A percentile compares a stretch with the other conserved stretches of the same genome.
Evolutionary conservation across 1,140 invertebrate species (phyloP).

Genomic region (Laupala kohalensis): DNA sequence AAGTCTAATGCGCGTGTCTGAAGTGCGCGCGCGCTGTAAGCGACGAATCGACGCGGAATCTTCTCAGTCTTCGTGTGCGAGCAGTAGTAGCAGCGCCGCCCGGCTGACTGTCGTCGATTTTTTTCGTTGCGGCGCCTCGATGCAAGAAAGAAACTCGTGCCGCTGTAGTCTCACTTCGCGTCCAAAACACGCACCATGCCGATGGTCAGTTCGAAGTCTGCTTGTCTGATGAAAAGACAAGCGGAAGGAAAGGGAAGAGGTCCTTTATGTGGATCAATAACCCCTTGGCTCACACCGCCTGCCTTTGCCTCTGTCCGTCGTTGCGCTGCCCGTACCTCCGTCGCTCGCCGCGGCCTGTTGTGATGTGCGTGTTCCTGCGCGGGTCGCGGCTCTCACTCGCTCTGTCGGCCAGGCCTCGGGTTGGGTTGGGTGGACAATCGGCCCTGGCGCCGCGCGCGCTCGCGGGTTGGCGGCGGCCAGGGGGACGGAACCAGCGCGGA

Average conservation of each 20-base stretch:
- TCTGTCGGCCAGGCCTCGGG: neutral
- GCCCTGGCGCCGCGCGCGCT: slow-evolving; percentile 12
- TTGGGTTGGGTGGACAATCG: slow-evolving; percentile 10
- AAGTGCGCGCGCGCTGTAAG: neutral
- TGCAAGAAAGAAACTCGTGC: neutral
- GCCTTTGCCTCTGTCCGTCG: neutral
- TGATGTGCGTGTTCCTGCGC: slow-evolving; percentile 4
- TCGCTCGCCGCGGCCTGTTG: neutral
- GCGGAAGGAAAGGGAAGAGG: slow-evolving; percentile 5
- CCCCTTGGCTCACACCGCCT: slow-evolving; percentile 5
- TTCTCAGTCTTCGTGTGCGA: neutral
- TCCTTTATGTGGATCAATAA: slow-evolving; percentile 13
- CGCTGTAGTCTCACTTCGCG: neutral
- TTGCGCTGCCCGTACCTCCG: neutral
- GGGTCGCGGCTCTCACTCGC: slow-evolving; percentile 2
- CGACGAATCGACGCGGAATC: neutral
- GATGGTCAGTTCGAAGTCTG: slow-evolving; percentile 4
- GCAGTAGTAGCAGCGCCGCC: no score
- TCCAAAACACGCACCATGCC: neutral
- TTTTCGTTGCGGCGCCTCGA: neutral
- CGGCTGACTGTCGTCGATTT: no score
- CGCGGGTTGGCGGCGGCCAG: slow-evolving; percentile 16
- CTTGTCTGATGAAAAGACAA: slow-evolving; percentile 5
- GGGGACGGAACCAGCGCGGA: slow-evolving; percentile 14
- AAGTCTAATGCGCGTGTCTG: no score